A percentile compares a stretch with the other conserved stretches of the same genome.
phyloP scores from a whole-genome alignment of 1,140 invertebrate genomes.

The Dryas iulia region DNA sequence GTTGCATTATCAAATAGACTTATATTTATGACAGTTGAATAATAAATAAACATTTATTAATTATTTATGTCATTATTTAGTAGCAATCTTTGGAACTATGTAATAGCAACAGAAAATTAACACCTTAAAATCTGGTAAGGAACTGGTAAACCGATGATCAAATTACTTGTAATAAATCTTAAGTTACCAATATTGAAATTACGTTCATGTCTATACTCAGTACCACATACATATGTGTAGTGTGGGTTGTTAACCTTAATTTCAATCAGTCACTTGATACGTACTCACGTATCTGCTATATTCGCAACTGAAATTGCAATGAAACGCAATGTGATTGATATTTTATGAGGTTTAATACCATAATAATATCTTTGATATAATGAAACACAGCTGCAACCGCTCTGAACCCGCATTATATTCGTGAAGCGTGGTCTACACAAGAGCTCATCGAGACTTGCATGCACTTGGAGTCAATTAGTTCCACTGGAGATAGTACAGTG shows the following conservation, averaged over 20 bases:
- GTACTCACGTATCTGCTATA: not conserved
- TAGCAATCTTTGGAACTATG: too few species aligned
- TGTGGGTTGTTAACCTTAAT: constrained; percentile 1
- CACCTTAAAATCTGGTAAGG: too few species aligned
- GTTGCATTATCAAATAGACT: too few species aligned
- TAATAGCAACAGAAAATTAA: too few species aligned
- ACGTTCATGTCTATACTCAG: not conserved
- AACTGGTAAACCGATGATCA: not conserved
- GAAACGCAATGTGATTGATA: constrained; percentile 22
- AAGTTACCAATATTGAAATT: not conserved
- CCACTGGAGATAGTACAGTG: constrained; percentile 29
- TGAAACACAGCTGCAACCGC: constrained; percentile 47
- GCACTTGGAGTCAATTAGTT: constrained; percentile 60
- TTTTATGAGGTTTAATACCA: constrained; percentile 21
- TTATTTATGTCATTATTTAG: too few species aligned
- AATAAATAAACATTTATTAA: too few species aligned
- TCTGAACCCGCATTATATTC: constrained; percentile 30
- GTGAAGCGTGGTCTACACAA: constrained; percentile 31
- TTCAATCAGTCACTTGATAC: not conserved
- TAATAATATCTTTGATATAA: constrained; percentile 51
- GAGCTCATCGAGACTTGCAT: constrained; percentile 48
- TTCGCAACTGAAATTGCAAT: constrained; percentile 10
- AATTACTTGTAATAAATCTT: not conserved
- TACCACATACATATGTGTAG: not conserved
- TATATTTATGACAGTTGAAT: too few species aligned